Conservation (phyloP, 2,888 invertebrate species). For the Torymus tubicola region DNA sequence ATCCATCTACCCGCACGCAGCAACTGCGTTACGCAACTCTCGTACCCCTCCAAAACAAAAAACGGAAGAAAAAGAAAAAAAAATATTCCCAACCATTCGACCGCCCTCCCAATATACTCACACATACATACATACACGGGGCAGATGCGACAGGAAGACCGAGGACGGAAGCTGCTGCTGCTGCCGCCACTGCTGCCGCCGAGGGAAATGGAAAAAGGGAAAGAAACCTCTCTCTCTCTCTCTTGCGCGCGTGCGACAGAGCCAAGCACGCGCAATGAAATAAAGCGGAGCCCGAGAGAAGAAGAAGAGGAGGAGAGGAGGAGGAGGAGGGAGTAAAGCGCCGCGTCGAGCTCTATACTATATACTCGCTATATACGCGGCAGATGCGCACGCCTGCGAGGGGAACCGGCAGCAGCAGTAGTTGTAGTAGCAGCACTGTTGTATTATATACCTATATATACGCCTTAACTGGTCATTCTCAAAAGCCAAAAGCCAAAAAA, state of each 20-base stretch:
- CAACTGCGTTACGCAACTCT: no score
- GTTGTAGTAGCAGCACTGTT: no score
- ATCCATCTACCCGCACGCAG: no score
- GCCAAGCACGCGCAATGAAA: constrained; percentile 75
- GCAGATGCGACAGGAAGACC: constrained; percentile 10
- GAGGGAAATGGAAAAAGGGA: constrained; percentile 75
- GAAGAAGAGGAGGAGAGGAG: no score
- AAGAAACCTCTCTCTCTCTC: constrained; percentile 77
- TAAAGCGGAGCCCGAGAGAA: constrained; percentile 40
- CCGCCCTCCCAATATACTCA: no score
- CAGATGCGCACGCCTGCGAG: constrained; percentile 7
- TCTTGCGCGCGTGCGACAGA: no score
- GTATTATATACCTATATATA: neutral
- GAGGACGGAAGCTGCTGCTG: neutral
- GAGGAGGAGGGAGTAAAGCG: neutral
- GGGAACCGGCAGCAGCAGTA: neutral
- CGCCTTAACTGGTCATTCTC: no score
- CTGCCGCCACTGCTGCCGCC: constrained; percentile 6
- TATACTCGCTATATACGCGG: neutral
- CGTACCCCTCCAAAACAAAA: no score
- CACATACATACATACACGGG: no score
- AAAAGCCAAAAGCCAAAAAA: no score
- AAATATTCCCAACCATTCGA: no score
- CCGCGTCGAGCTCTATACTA: neutral
- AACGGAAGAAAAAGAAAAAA: no score